Evolutionary conservation across 2,113 vertebrate genomes (phyloP).

Genomic region (Bungarus multicinctus): DNA sequence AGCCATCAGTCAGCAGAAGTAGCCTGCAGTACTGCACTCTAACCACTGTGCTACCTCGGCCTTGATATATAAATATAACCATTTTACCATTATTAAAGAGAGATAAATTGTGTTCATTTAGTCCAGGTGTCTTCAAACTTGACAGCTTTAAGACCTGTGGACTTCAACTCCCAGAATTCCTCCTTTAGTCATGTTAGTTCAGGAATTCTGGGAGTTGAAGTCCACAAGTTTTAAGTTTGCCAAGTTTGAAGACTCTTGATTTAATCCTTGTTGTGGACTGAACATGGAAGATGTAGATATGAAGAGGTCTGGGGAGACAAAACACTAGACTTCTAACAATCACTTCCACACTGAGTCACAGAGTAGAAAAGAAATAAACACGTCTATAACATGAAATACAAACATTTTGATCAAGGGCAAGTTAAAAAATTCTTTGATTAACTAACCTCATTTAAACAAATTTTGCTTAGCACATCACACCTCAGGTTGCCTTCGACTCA

Average conservation of each 20-base stretch:
- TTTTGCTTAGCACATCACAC: background rate
- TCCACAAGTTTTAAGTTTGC: no score
- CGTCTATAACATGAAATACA: background rate
- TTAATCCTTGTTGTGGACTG: background rate
- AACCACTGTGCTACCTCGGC: no score
- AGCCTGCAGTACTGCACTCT: no score
- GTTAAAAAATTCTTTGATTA: background rate
- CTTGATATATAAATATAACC: background rate
- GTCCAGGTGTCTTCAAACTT: background rate
- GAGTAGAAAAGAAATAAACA: background rate
- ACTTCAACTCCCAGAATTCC: no score
- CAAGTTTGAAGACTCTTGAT: background rate
- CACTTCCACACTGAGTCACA: background rate
- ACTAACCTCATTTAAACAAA: background rate
- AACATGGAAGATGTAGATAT: background rate
- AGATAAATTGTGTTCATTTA: background rate
- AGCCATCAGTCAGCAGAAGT: no score
- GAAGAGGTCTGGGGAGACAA: background rate
- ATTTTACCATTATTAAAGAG: background rate
- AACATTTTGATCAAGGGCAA: background rate
- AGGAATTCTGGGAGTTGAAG: no score
- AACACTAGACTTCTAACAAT: background rate
- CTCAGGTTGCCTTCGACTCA: no score
- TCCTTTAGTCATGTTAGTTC: no score
- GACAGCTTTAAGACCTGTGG: no score